Base-by-base conservation (phyloP, 2,888 invertebrate species). In the Halictus quadricinctus region DNA sequence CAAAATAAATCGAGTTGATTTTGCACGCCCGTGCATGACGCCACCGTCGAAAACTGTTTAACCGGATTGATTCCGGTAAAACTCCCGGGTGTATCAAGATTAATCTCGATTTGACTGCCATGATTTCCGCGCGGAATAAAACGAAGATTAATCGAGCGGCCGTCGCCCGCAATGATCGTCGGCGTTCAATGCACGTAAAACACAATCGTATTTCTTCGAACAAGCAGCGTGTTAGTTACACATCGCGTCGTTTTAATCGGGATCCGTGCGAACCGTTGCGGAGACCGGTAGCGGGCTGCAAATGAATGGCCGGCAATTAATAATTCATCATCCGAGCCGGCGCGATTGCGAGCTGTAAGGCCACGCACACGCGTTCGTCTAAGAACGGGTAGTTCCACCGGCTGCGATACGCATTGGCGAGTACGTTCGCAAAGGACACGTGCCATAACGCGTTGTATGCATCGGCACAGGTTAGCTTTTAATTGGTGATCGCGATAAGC, bases 281-380 rank as follows among this genome's bases (percentile, higher is more conserved):
- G 76, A 81, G 66, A 79, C 75, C 81, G 83, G 73, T 81, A 79
- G 84, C 77, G 41, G 13, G 78, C 86, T 76, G 85, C 70, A 85
- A 86, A 86, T 85, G 84, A 90, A 90, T 86, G 84, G 76, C 76
- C 79, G 84, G 86, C 77, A 86, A 90, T 90, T 90, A 90, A 90
- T 88, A 88, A 90, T 90, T 90, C 88, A 90, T 88, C 85, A 74
- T 82, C 46, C 75, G 50, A 12, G 58, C 50, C 69, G 72, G 76
- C 70, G 69, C 69, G 81, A 76, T 78, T 66, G 72, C 72, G 25
- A 64, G 81, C 21, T 79, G 79, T 82, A 84, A 86, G 79, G 77
- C 78, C 78, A 77, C 75, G 83, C 79, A 77, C 78, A 77, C 82
- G 76, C 72, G 81, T 72, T 72, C 73, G 13, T 69, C 73, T 73